Evolutionary conservation across 64 coral and sea anemone species (phyloP), one percentile per base, ranked within the genome.

Genomic region (Acropora tenuis): DNA sequence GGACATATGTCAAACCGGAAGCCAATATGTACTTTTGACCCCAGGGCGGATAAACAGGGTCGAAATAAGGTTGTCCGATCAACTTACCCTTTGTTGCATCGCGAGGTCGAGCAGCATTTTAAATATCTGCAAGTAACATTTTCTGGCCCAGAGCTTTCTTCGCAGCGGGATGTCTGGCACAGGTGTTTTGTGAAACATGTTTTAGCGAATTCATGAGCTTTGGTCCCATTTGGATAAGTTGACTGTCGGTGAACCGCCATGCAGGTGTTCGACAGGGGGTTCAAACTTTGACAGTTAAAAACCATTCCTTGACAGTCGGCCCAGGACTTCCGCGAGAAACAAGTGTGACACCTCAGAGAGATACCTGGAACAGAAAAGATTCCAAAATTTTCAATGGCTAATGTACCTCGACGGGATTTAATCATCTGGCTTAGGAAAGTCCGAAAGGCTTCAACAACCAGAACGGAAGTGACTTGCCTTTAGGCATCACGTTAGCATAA

Each of bases 261-360:
- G 10, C 79, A 81, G 53, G 20, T 12, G 52, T 81, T 8, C 1
- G 61, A 9, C 10, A 12, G 5, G 17, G 52, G 2, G 30, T 30
- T 30, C 30, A 30, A 30, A 30, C 30, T 30, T 30, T 5, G 18
- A 41, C 79, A 81, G 1, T 81, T 44, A 43, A 20, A 40, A 30
- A 16, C 40, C 20, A 8, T 60, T 15, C 13, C 20, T 42, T 11
- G n/a, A 61, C 79, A 81, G 20, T 81, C 50, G 55, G 18, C 9
- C 79, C 79, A 60, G 8, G 79, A 81, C 79, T 41, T 60, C 8
- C 61, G 52, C 4, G 79, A 81, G 19, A 61, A 81, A 81, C 79
- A 81, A 6, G 79, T 61, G 17, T 81, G 41, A 9, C 79, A 81
- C 50, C 16, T 52, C 41, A 81, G 19, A 15, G 79, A 81, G 49